phyloP scores from a whole-genome alignment of 1,140 invertebrate genomes.

The Rhagoletis zephyria region DNA sequence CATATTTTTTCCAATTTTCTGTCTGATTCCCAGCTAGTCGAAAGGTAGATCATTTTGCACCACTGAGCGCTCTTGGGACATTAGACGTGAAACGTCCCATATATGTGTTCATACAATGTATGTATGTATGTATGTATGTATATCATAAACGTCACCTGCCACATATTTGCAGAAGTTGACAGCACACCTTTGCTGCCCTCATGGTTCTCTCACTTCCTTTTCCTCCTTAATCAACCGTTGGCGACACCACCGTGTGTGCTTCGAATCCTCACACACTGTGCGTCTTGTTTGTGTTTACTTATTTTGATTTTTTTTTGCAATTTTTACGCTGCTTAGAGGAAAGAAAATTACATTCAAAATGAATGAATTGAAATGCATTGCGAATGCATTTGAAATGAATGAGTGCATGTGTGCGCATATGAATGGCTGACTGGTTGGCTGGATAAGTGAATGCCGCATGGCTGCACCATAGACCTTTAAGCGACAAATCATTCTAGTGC shows the following conservation, averaged over 20 bases:
- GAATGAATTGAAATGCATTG: slow-evolving; percentile 55
- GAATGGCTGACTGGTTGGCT: neutral
- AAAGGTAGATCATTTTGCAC: no score
- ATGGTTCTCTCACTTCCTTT: no score
- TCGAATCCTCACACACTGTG: neutral
- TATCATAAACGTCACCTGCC: neutral
- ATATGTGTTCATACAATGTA: no score
- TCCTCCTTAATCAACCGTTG: neutral
- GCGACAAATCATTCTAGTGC: slow-evolving; percentile 8
- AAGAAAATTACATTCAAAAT: slow-evolving; percentile 55
- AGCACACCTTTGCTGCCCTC: neutral
- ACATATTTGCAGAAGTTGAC: slow-evolving; percentile 12
- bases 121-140: no score
- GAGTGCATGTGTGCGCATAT: neutral
- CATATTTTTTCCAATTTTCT: no score
- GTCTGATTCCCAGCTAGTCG: no score
- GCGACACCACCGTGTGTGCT: neutral
- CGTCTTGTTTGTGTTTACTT: slow-evolving; percentile 23
- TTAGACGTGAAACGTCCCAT: no score
- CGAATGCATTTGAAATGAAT: slow-evolving; percentile 54
- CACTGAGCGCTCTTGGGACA: no score
- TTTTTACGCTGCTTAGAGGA: slow-evolving; percentile 37
- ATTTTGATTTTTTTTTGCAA: slow-evolving; percentile 10
- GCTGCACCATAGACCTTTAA: slow-evolving; percentile 4
- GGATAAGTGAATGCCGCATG: slow-evolving; percentile 43